phyloP scores from a whole-genome alignment of 2,113 vertebrate genomes.

The Callionymus lyra region DNA sequence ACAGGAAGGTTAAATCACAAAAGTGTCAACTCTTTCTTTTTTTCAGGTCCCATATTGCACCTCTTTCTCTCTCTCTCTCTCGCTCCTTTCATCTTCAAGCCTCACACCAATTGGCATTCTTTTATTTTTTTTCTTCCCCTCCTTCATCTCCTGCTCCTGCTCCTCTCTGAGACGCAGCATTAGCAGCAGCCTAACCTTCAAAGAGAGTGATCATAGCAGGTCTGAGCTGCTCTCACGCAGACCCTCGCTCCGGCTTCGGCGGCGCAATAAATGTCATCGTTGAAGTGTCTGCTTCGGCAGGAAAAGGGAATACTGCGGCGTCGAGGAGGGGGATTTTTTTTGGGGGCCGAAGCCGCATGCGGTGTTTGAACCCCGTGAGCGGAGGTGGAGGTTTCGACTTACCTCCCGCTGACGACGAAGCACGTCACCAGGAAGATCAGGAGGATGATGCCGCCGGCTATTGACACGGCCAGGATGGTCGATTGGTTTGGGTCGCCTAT shows the following conservation, averaged over 20 bases:
- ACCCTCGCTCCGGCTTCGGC: constrained; percentile 25
- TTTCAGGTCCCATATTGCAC: neutral
- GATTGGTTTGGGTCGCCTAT: constrained; percentile 75
- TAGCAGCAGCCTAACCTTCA: constrained; percentile 46
- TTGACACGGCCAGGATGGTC: constrained; percentile 72
- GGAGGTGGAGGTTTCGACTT: constrained; percentile 8
- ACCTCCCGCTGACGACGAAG: constrained; percentile 77
- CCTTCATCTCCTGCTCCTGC: constrained; percentile 28
- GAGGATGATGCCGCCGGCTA: constrained; percentile 69
- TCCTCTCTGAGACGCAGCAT: constrained; percentile 23
- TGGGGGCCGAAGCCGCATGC: too few species aligned
- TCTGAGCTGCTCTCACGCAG: constrained; percentile 19
- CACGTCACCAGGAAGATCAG: constrained; percentile 75
- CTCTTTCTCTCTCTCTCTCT: neutral
- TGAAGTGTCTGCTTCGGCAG: constrained; percentile 14
- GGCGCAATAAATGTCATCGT: constrained; percentile 39
- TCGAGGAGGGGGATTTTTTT: neutral
- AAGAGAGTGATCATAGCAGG: constrained; percentile 31
- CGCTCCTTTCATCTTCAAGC: constrained; percentile 39
- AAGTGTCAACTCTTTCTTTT: constrained; percentile 17
- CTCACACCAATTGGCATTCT: constrained; percentile 21
- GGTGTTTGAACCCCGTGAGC: neutral
- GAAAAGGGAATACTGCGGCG: neutral
- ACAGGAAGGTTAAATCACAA: constrained; percentile 41
- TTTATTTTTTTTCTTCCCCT: constrained; percentile 28